Evolutionary conservation across 2,797 vertebrate species (phyloP), one percentile per base, ranked within the genome.

Genomic region (Alectoris magna): DNA sequence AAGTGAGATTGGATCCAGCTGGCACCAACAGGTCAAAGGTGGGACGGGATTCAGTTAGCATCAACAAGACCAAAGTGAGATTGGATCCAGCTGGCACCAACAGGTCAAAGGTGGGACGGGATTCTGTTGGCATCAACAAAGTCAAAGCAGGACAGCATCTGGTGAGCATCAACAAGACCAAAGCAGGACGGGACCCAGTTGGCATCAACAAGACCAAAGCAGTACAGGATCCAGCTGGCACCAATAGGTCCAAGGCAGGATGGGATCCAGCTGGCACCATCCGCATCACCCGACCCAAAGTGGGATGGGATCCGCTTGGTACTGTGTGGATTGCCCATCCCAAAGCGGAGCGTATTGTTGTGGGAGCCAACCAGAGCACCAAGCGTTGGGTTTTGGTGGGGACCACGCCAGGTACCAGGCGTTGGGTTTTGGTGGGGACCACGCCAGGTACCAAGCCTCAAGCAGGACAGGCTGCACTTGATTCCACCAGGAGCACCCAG

Each of bases 31-130:
- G 41, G 11, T 48, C 43, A 4, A 81, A 62, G 6, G 24, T 0
- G 4, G 67, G 49, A 13, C 2, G 8, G n/a, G 3, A 83, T n/a
- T 29, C 58, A 4, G 29, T 2, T 6, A 58, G 48, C 1, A 6
- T 19, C 56, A 51, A 14, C 38, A 84, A 48, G 11, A 14, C 43
- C 23, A 74, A 66, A 4, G 6, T 5, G 5, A 44, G 70, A 19
- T 1, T 3, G 67, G 46, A 67, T 51, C 36, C 39, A 2, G 4
- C 23, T 34, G 51, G n/a, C 7, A 6, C 31, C 51, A 46, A 4
- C 43, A 67, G 8, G 19, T 29, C 78, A 11, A 81, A 71, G 4
- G 46, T 24, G 21, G 62, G 39, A 43, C 7, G 5, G 24, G 13
- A 64, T 44, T 6, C 13, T 14, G 18, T 19, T 23, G 19, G 26